These are phyloP conservation scores for Aleiodes leptofemur DNA, from an alignment of 2,888 invertebrate genomes.

Conservation along the genomic window DNA sequence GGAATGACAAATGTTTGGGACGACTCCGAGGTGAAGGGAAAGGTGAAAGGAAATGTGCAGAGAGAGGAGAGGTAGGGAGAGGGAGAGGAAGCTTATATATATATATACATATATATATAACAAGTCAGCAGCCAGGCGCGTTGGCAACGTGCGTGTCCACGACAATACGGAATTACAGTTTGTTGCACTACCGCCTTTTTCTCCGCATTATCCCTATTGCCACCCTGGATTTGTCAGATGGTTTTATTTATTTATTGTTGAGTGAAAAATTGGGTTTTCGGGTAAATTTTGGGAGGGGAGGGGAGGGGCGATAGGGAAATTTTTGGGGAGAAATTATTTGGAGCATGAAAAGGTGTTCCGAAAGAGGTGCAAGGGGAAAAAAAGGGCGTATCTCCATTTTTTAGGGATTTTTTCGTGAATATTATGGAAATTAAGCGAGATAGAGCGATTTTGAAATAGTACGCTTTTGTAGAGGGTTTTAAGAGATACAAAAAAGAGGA, in stretches of 20 bases:
- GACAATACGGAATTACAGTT: constrained; percentile 28
- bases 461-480: too few relatives aligned
- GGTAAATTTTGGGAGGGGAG: too few relatives aligned
- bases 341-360: too few relatives aligned
- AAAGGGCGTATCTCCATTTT: too few relatives aligned
- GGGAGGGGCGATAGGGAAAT: too few relatives aligned
- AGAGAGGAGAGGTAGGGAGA: constrained; percentile 61
- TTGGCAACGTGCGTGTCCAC: constrained; percentile 22
- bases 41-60: constrained; percentile 65
- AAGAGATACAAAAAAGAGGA: too few relatives aligned
- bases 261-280: not conserved
- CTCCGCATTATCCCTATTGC: not conserved
- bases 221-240: not conserved
- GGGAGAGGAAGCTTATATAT: constrained; percentile 52
- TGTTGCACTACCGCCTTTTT: constrained; percentile 24
- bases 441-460: too few relatives aligned
- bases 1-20: constrained; percentile 71
- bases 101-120: constrained; percentile 2
- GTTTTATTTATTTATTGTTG: not conserved
- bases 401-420: too few relatives aligned
- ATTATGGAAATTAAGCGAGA: too few relatives aligned
- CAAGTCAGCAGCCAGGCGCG: constrained; percentile 8
- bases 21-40: constrained; percentile 63
- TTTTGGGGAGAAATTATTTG: too few relatives aligned
- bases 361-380: too few relatives aligned